These are phyloP conservation scores for Odontamblyopus rebecca DNA, from an alignment of 2,797 vertebrate species.

Conservation along the genomic window DNA sequence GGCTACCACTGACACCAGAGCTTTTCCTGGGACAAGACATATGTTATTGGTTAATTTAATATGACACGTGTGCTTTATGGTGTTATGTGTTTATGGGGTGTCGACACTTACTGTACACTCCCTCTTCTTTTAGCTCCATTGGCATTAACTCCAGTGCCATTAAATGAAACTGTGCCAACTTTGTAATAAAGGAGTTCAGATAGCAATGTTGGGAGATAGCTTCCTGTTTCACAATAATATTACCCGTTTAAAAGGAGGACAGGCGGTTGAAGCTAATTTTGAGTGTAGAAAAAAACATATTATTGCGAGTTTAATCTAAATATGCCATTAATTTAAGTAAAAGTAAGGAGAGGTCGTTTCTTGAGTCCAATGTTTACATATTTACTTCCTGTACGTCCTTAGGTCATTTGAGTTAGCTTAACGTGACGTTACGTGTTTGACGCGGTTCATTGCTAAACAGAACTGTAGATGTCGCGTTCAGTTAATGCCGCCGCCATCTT, in stretches of 20 bases:
- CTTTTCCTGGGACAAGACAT: neutral
- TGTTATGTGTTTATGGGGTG: neutral
- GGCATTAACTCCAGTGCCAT: neutral
- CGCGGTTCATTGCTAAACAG: too few relatives aligned
- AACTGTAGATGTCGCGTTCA: too few relatives aligned
- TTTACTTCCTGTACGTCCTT: slow-evolving; percentile 21
- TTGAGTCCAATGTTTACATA: neutral
- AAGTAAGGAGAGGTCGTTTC: neutral
- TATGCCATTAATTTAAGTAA: neutral
- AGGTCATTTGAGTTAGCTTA: slow-evolving; percentile 7
- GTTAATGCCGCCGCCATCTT: too few relatives aligned
- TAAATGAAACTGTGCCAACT: neutral
- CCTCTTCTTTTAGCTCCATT: too few relatives aligned
- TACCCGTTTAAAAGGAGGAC: neutral
- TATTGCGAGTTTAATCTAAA: neutral
- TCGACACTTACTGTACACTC: neutral
- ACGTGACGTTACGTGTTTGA: neutral
- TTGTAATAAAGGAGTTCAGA: neutral
- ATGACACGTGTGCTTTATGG: neutral
- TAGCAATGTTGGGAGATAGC: neutral
- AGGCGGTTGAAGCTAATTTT: neutral
- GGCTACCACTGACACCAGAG: neutral
- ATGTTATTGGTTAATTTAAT: neutral
- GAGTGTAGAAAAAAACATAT: neutral
- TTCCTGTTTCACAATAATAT: slow-evolving; percentile 6